These are phyloP conservation scores for Drosophila melanogaster DNA, from an alignment of 1,140 invertebrate species.

Conservation along the genomic window Release_6_plus_ISO1_MT NC_004354.4:11394501-11395000, in stretches of 20 bases:
- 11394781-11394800: too few relatives aligned
- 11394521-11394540: slow-evolving; percentile 25
- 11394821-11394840: too few relatives aligned
- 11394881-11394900: too few relatives aligned
- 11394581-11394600: slow-evolving; percentile 18
- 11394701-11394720: not conserved
- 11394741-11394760: too few relatives aligned
- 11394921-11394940: not conserved
- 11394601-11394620: slow-evolving; percentile 21
- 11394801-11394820: too few relatives aligned
- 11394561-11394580: slow-evolving; percentile 19
- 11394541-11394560: slow-evolving; percentile 35
- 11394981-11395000: too few relatives aligned
- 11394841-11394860: not conserved
- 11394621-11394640: slow-evolving; percentile 14
- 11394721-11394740: too few relatives aligned
- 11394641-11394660: slow-evolving; percentile 9
- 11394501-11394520: slow-evolving; percentile 9
- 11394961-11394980: not conserved
- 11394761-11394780: too few relatives aligned
- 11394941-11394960: not conserved
- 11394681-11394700: not conserved
- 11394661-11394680: slow-evolving; percentile 1
- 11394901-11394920: not conserved
- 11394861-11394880: too few relatives aligned